Percentiles rank a stretch among this genome's conserved stretches.
These are phyloP conservation scores for Conus betulinus DNA, from an alignment of 1,140 invertebrate genomes.

Conservation along the genomic window DNA sequence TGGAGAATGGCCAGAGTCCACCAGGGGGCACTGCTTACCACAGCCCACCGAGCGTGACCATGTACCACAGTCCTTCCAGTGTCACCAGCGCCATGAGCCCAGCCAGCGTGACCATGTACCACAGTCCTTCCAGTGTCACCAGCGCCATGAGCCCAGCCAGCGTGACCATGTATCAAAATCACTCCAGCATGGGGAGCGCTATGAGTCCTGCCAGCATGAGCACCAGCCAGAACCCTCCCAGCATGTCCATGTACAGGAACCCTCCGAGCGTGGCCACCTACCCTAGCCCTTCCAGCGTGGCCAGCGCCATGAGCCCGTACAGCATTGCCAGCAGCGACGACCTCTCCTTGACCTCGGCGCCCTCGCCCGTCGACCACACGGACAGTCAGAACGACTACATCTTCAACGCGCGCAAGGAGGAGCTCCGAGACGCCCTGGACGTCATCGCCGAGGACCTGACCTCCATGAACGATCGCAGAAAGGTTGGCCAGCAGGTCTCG, in stretches of 20 bases:
- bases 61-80: neutral
- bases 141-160: neutral
- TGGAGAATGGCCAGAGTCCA: neutral
- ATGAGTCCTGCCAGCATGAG: neutral
- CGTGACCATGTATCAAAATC: neutral
- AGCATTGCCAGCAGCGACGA: neutral
- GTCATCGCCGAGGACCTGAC: constrained; percentile 35
- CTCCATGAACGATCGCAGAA: neutral
- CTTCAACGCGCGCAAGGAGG: constrained; percentile 10
- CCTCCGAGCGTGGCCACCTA: neutral
- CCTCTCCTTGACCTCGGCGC: constrained; percentile 9
- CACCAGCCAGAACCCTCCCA: neutral
- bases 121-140: neutral
- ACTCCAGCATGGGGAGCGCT: neutral
- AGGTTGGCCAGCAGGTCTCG: neutral
- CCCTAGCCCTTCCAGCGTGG: neutral
- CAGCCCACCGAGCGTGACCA: neutral
- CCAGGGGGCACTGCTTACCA: neutral
- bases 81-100: neutral
- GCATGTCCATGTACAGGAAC: neutral
- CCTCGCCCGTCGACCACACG: neutral
- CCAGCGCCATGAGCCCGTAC: neutral
- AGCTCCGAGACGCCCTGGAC: constrained; percentile 33
- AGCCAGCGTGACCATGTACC: neutral
- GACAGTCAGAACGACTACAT: constrained; percentile 4